These are phyloP conservation scores for Ceriagrion tenellum DNA, from an alignment of 2,888 invertebrate genomes.

Conservation along the genomic window DNA sequence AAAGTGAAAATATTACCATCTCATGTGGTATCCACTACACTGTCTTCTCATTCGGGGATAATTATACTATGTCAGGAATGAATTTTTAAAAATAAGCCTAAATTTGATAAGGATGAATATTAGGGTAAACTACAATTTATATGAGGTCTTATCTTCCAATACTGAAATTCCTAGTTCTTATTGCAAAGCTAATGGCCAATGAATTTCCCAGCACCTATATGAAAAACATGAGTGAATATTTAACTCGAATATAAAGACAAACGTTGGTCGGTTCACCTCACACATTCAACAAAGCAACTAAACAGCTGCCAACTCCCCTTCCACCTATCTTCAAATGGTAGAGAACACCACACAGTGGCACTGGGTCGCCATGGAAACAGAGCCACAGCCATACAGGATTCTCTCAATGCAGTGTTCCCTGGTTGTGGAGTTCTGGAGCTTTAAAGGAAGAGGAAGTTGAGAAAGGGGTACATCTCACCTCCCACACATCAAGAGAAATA, in stretches of 20 bases:
- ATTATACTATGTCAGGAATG: not conserved
- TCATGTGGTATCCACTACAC: not conserved
- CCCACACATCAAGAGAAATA: not conserved
- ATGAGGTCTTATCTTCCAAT: not conserved
- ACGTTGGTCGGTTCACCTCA: not conserved
- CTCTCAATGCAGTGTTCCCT: constrained; percentile 9
- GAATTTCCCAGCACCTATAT: not conserved
- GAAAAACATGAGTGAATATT: not conserved
- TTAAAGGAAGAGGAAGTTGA: not conserved
- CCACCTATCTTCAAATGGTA: not conserved
- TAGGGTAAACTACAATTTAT: not conserved
- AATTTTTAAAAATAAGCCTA: not conserved
- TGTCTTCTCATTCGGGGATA: not conserved
- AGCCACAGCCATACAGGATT: not conserved
- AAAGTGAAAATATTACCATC: not conserved
- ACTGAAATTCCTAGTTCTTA: not conserved
- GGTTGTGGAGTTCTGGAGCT: not conserved
- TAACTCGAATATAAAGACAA: not conserved
- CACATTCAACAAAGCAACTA: not conserved
- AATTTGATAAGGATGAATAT: not conserved
- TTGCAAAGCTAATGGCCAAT: not conserved
- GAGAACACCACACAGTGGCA: constrained; percentile 6
- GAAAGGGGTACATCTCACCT: not conserved
- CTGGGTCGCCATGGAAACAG: not conserved
- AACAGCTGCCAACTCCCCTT: not conserved